Percentiles rank a stretch among this genome's conserved stretches.
Evolutionary conservation across 1,140 invertebrate genomes (phyloP).

Genomic region (Mycetomoellerius zeteki): DNA sequence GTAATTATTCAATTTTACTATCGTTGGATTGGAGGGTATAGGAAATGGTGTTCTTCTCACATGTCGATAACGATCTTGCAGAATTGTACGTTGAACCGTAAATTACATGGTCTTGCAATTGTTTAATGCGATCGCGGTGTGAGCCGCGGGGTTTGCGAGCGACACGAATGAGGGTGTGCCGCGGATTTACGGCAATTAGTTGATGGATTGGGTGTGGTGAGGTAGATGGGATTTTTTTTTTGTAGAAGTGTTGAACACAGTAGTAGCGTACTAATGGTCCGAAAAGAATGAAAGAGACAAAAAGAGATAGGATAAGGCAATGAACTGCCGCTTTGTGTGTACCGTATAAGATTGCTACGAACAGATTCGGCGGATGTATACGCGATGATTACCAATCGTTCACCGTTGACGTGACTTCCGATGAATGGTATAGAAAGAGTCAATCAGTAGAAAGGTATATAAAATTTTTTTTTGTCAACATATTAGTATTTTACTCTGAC

Average conservation of each 20-base stretch:
- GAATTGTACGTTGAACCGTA: slow-evolving; percentile 28
- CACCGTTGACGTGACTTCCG: slow-evolving; percentile 43
- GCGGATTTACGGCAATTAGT: slow-evolving; percentile 73
- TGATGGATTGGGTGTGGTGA: slow-evolving; percentile 77
- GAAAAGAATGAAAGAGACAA: slow-evolving; percentile 6
- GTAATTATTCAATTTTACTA: slow-evolving; percentile 17
- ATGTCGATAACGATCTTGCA: slow-evolving; percentile 26
- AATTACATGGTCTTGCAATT: slow-evolving; percentile 56
- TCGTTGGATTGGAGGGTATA: background rate
- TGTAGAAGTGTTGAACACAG: slow-evolving; percentile 35
- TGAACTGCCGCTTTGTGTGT: slow-evolving; percentile 19
- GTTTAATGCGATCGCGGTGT: slow-evolving; percentile 36
- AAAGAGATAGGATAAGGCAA: slow-evolving; percentile 19
- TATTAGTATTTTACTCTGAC: background rate
- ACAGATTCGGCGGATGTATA: slow-evolving; percentile 18
- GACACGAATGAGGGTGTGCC: slow-evolving; percentile 59
- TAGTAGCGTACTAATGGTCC: background rate
- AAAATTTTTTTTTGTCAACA: background rate
- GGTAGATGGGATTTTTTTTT: slow-evolving; percentile 34
- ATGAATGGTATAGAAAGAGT: background rate
- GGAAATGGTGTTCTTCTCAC: slow-evolving; percentile 8
- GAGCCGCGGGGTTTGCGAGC: slow-evolving; percentile 8
- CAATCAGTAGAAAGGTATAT: too few species aligned
- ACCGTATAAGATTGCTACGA: slow-evolving; percentile 33
- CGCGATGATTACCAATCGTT: slow-evolving; percentile 33